Evolutionary conservation across 1,140 invertebrate genomes (phyloP), one percentile per base, ranked within the genome.

Genomic region (Metaphire vulgaris): DNA sequence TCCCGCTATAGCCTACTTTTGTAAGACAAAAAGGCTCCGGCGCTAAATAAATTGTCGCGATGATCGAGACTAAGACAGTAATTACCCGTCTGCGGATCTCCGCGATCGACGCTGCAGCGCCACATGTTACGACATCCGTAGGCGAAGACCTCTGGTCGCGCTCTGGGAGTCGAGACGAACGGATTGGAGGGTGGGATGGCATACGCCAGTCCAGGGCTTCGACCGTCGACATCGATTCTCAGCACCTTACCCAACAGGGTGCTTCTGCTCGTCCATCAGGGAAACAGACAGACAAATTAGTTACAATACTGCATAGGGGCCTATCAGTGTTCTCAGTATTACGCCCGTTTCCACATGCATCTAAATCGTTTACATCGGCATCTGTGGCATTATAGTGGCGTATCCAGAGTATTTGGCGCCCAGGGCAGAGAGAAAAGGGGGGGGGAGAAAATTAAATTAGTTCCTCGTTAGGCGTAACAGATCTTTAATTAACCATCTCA

Each of bases 111-210:
- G 66, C 82, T 81, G 79, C 83, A 85, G 30, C 84, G 79, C 84
- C 84, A 85, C 28, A 82, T 81, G 77, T 85, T 85, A 70, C 83
- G 76, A 26, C 85, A 71, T 28, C 84, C 84, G 68, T 82, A 81
- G 28, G 83, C 84, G 72, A 82, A 85, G 2, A 85, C 81, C 77
- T 85, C 84, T 2, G 80, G 80, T 41, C 78, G 74, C 71, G 79
- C 79, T 56, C 41, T 56, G 12, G 68, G n/a, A 66, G 68, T 66
- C 1, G 76, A 76, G 15, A 80, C 72, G 74, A 83, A 83, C 14
- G 83, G 83, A 34, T 83, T 83, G 69, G 82, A 80, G 33, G 33
- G n/a, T 12, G 83, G 83, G 65, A 83, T 82, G 16, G 74, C 74
- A 74, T 83, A 83, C 6, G 6, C 41, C 41, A 21, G 6, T 56